Evolutionary conservation across 2,888 invertebrate genomes (phyloP).

Genomic region (Aspidiotus destructor): DNA sequence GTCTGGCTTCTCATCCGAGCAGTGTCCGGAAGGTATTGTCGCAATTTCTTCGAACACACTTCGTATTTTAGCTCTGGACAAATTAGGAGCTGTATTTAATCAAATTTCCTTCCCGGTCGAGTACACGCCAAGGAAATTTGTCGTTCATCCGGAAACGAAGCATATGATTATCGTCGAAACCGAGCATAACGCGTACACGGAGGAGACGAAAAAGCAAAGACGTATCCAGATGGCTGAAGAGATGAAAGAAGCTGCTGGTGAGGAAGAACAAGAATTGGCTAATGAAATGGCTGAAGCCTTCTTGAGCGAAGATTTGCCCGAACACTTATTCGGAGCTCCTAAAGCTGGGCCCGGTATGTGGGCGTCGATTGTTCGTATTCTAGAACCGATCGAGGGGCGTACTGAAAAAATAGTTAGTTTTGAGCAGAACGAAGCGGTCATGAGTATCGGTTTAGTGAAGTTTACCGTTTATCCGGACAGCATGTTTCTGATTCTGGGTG

Average conservation of each 20-base stretch:
- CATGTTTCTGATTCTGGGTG: constrained; percentile 69
- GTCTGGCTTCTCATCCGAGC: constrained; percentile 87
- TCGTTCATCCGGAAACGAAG: constrained; percentile 81
- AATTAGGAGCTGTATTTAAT: constrained; percentile 96
- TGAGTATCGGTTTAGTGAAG: constrained; percentile 64
- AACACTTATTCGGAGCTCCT: constrained; percentile 87
- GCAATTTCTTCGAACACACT: constrained; percentile 97
- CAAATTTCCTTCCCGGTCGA: constrained; percentile 86
- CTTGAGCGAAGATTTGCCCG: constrained; percentile 85
- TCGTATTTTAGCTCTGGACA: constrained; percentile 93
- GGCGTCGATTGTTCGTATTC: constrained; percentile 81
- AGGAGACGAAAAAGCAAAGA: constrained; percentile 85
- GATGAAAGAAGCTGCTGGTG: constrained; percentile 93
- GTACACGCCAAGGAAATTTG: constrained; percentile 91
- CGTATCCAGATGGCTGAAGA: constrained; percentile 96
- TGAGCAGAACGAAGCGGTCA: constrained; percentile 92
- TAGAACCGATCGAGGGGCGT: constrained; percentile 72
- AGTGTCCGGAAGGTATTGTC: constrained; percentile 98
- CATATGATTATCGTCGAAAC: constrained; percentile 88
- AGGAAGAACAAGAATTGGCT: constrained; percentile 89
- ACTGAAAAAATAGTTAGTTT: constrained; percentile 69
- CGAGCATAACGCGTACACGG: constrained; percentile 97
- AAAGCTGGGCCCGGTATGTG: constrained; percentile 94
- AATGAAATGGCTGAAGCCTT: constrained; percentile 97
- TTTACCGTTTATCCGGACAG: constrained; percentile 59